Conservation (phyloP, 92 coral and sea anemone genomes). For the Porites cylindrica region DNA sequence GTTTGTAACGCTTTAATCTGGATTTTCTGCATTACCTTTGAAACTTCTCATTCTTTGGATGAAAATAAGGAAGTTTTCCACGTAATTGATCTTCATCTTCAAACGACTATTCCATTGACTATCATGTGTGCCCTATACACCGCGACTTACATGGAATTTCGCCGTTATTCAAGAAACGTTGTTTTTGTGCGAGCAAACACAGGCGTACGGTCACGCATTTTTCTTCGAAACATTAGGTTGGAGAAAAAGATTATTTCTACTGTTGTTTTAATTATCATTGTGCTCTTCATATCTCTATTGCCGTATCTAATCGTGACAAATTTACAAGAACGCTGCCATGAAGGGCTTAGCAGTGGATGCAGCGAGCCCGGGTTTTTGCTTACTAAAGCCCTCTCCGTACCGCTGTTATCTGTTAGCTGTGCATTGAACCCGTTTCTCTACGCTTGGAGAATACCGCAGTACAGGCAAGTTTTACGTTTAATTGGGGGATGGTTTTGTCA, state of each 20-base stretch:
- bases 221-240: conserved; percentile 43
- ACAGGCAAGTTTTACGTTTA: too few species aligned
- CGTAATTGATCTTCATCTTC: conserved; percentile 67
- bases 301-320: conserved; percentile 63
- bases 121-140: conserved; percentile 36
- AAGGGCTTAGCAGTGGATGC: conserved; percentile 5
- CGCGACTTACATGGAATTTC: conserved; percentile 70
- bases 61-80: conserved; percentile 49
- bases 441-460: too few species aligned
- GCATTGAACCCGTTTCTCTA: too few species aligned
- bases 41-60: conserved; percentile 55
- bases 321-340: conserved; percentile 47
- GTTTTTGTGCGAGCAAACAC: conserved; percentile 40
- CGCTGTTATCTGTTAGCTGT: conserved; percentile 49
- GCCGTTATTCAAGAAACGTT: conserved; percentile 67
- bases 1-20: conserved; percentile 54
- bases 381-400: conserved; percentile 44
- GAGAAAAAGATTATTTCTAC: conserved; percentile 70
- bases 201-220: conserved; percentile 7
- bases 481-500: too few species aligned
- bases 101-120: conserved; percentile 68
- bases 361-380: conserved; percentile 1
- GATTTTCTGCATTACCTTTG: conserved; percentile 58
- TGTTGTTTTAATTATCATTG: conserved; percentile 53
- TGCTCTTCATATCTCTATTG: conserved; percentile 59